phyloP scores from a whole-genome alignment of 2,113 vertebrate species.

The Eudyptes chrysolophus region DNA sequence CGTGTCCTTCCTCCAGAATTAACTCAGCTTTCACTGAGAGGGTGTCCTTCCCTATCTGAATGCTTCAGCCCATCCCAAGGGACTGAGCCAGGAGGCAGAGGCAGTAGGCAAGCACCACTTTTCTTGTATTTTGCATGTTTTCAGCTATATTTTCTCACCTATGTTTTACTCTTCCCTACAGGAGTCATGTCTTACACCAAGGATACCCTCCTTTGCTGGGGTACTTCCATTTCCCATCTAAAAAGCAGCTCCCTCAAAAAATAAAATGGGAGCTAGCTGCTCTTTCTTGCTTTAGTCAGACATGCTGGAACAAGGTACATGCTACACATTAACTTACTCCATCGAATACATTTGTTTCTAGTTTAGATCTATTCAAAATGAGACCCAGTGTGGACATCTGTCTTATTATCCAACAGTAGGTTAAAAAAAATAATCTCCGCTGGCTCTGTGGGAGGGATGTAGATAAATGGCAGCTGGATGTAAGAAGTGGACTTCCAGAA shows the following conservation, averaged over 20 bases:
- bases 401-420: neutral
- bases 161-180: neutral
- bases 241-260: neutral
- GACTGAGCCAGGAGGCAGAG: neutral
- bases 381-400: neutral
- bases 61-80: neutral
- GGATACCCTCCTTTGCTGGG: neutral
- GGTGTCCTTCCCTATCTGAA: neutral
- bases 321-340: neutral
- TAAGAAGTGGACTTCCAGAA: neutral
- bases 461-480: neutral
- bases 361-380: neutral
- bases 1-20: rapidly evolving
- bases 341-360: neutral
- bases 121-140: neutral
- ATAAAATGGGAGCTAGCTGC: neutral
- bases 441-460: neutral
- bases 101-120: neutral
- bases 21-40: neutral
- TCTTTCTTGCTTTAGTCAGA: neutral
- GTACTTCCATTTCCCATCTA: neutral
- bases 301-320: neutral
- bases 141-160: neutral
- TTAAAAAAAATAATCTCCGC: neutral
- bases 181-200: neutral